A percentile compares a stretch with the other conserved stretches of the same genome.
phyloP scores from a whole-genome alignment of 2,113 vertebrate genomes.

The Cercopithecus mona region DNA sequence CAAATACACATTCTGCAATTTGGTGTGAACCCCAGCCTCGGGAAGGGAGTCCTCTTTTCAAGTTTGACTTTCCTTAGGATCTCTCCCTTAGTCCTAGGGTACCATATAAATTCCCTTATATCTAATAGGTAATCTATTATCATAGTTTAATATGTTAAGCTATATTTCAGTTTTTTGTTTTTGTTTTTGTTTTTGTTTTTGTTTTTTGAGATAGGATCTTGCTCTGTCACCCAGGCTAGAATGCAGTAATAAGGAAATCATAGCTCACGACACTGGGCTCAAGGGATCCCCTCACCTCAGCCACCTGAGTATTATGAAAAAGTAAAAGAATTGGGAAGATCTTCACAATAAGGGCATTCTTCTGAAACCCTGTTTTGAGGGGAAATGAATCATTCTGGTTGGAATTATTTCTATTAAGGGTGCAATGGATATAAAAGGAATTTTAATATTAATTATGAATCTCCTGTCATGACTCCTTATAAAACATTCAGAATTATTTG shows the following conservation, averaged over 20 bases:
- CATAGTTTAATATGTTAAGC: neutral
- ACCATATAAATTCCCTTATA: no score
- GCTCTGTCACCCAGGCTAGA: neutral
- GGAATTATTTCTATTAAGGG: slow-evolving; percentile 62
- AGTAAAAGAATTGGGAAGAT: slow-evolving; percentile 43
- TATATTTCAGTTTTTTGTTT: neutral
- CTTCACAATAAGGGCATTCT: slow-evolving; percentile 15
- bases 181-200: neutral
- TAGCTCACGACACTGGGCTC: neutral
- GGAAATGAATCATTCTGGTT: slow-evolving; percentile 53
- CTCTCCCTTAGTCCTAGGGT: no score
- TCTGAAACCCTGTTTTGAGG: slow-evolving; percentile 39
- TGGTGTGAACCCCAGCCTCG: no score
- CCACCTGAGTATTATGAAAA: neutral
- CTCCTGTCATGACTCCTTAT: slow-evolving; percentile 43
- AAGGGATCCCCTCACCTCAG: neutral
- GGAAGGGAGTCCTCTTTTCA: no score
- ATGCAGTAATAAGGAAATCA: neutral
- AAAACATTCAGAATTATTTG: slow-evolving; percentile 54
- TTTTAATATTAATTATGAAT: slow-evolving; percentile 72
- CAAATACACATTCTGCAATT: no score
- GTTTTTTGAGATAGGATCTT: neutral
- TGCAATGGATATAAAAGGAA: slow-evolving; percentile 63
- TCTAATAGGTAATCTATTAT: no score
- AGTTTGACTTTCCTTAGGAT: no score